These are phyloP conservation scores for Dendronephthya gigantea DNA, from an alignment of 64 coral and sea anemone genomes.

Conservation along the genomic window DNA sequence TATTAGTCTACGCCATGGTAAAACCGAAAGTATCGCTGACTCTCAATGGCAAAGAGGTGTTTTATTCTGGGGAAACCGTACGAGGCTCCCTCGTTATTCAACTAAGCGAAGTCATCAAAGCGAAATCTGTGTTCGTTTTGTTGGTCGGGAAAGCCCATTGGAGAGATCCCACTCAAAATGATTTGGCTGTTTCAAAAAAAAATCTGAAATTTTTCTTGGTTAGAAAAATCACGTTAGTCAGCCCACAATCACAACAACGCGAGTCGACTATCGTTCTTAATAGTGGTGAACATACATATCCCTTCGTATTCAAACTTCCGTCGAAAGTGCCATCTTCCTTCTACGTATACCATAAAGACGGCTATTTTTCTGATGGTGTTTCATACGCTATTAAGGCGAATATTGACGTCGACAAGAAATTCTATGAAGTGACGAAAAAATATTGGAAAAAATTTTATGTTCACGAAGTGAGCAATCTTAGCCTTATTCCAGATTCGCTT, in stretches of 20 bases:
- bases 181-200: background rate
- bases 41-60: background rate
- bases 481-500: too few relatives aligned
- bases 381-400: background rate
- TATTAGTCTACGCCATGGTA: background rate
- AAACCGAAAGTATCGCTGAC: background rate
- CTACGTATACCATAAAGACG: too few relatives aligned
- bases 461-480: background rate
- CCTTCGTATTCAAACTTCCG: background rate
- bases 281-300: background rate
- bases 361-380: background rate
- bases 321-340: background rate
- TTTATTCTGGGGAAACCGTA: background rate
- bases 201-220: background rate
- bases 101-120: background rate
- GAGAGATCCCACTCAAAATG: background rate
- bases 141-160: background rate
- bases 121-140: background rate
- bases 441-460: background rate
- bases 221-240: background rate
- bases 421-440: background rate
- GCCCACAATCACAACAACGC: background rate
- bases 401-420: background rate
- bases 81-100: background rate
- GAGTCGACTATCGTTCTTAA: background rate